phyloP scores from a whole-genome alignment of 1,140 invertebrate species.

The Pseudomyrmex cubaensis region DNA sequence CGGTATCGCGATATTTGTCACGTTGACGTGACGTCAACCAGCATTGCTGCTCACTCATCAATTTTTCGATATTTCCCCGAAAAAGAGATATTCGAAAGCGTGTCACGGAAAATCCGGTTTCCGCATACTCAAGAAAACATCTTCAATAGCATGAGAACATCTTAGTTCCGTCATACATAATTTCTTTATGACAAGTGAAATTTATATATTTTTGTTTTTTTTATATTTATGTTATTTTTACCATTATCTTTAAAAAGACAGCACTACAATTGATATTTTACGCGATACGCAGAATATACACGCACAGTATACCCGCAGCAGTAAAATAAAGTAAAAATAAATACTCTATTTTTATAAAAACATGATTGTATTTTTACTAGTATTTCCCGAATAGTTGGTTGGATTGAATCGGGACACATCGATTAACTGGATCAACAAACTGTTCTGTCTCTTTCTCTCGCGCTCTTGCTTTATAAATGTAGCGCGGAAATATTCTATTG shows the following conservation, averaged over 20 bases:
- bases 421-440: slow-evolving; percentile 32
- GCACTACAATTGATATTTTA: background rate
- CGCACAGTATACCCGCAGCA: background rate
- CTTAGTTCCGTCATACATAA: background rate
- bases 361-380: slow-evolving; percentile 37
- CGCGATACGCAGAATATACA: background rate
- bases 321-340: slow-evolving; percentile 30
- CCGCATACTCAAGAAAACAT: background rate
- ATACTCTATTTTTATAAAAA: slow-evolving; percentile 53
- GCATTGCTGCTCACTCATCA: slow-evolving; percentile 45
- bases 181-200: background rate
- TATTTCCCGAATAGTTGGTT: slow-evolving; percentile 14
- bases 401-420: slow-evolving; percentile 46
- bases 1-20: slow-evolving; percentile 33
- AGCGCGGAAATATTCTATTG: background rate
- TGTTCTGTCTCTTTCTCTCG: background rate
- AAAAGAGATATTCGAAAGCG: slow-evolving; percentile 18
- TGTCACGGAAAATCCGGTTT: slow-evolving; percentile 12
- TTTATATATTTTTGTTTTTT: background rate
- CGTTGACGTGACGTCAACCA: slow-evolving; percentile 27
- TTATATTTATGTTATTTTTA: background rate
- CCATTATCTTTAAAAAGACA: background rate
- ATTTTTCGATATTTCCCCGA: slow-evolving; percentile 29
- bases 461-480: background rate
- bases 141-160: background rate